These are phyloP conservation scores for Montipora cactus DNA, from an alignment of 64 coral and sea anemone genomes.

Conservation along the genomic window DNA sequence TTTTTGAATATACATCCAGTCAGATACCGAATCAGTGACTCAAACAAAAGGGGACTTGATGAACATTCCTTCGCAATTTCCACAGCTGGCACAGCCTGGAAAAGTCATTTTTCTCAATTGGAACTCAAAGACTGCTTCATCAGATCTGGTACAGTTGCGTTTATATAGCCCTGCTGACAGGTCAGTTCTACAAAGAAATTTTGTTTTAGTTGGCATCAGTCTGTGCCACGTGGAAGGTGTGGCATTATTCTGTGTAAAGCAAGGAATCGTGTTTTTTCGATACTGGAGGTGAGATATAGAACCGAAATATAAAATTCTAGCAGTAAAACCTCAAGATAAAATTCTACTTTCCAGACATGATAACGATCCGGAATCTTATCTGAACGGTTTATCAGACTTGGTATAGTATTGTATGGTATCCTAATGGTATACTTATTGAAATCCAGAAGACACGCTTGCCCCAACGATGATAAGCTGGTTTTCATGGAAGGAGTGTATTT, in stretches of 20 bases:
- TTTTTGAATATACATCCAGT: not conserved
- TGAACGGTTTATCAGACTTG: no score
- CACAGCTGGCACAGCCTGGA: not conserved
- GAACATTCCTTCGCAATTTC: conserved; percentile 28
- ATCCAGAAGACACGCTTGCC: no score
- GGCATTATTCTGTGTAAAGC: conserved; percentile 31
- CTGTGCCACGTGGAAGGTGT: conserved; percentile 42
- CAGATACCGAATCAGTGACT: conserved; percentile 23
- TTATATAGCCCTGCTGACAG: conserved; percentile 24
- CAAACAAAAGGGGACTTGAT: conserved; percentile 5
- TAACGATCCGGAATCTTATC: no score
- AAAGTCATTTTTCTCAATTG: conserved; percentile 40
- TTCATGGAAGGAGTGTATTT: no score
- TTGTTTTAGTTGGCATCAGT: conserved; percentile 9
- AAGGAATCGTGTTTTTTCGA: conserved; percentile 2
- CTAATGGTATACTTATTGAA: no score
- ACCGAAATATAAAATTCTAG: no score
- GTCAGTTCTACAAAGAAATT: conserved; percentile 34
- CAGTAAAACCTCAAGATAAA: no score
- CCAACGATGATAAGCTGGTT: no score
- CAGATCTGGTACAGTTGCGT: conserved; percentile 23
- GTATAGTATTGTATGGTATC: no score
- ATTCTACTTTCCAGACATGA: no score
- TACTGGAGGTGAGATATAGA: no score
- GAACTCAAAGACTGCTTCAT: conserved; percentile 37